These are phyloP conservation scores for Pantherophis vulpinus DNA, from an alignment of 2,797 vertebrate genomes.

Conservation along the genomic window DNA sequence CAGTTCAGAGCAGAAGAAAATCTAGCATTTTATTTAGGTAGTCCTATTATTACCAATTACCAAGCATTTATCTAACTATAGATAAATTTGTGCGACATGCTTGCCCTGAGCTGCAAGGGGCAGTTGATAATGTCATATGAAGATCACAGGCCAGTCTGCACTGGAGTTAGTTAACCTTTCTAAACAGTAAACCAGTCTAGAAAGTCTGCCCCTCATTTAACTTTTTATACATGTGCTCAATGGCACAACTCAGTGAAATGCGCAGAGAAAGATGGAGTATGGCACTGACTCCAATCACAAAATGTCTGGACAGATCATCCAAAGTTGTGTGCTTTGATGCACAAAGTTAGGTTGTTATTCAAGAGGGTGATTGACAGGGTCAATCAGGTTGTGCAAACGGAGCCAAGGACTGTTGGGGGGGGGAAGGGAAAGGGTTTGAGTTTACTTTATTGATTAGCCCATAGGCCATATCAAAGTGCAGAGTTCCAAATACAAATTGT, in stretches of 20 bases:
- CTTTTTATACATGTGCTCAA: not conserved
- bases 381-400: not conserved
- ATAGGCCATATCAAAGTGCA: not conserved
- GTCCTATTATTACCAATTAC: too few relatives aligned
- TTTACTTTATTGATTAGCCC: not conserved
- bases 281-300: not conserved
- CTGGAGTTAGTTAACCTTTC: not conserved
- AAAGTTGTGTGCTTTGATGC: not conserved
- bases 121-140: not conserved
- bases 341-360: not conserved
- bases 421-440: accelerated
- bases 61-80: not conserved
- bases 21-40: not conserved
- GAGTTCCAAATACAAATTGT: not conserved
- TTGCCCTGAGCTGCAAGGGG: not conserved
- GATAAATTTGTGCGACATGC: not conserved
- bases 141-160: not conserved
- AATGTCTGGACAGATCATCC: not conserved
- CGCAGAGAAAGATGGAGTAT: not conserved
- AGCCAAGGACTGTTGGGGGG: not conserved
- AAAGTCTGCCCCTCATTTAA: not conserved
- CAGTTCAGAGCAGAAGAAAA: not conserved
- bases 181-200: not conserved
- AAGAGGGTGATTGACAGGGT: not conserved
- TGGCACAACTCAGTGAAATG: not conserved